Evolutionary conservation across 2,888 invertebrate species (phyloP), one percentile per base, ranked within the genome.

Genomic region (Erpobdella octoculata): DNA sequence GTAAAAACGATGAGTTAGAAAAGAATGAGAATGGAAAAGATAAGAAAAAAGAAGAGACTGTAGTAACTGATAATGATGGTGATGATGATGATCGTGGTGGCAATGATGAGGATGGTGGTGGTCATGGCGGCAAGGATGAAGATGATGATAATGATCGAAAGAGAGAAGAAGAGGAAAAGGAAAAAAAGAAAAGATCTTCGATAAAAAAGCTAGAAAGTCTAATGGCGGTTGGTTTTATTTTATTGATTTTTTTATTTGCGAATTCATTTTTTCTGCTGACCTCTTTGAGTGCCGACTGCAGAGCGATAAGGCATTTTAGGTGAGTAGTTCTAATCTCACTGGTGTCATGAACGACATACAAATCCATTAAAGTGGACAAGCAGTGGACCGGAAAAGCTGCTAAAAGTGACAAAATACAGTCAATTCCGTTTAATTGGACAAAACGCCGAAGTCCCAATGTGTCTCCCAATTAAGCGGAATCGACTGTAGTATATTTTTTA

Each of bases 81-180:
- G 33, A 28, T 35, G 33, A 62, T 9, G 33, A 62, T n/a, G n/a
- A 28, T 28, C 33, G 12, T 9, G 18, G 12, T n/a, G 62, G 33
- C 8, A 35, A 62, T 8, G 62, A 62, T 28, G 62, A 62, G n/a
- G 62, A 62, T 31, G 62, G 33, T 62, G 62, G 33, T 1, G 62
- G 18, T 1, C 31, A 35, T 5, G 35, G 4, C 4, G 62, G 9
- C 1, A 35, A 62, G 2, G 62, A 33, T 1, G 62, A 62, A 6
- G 62, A 62, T 31, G 59, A 59, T 5, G 5, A 46, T 2, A 18
- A 4, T 8, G 8, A 21, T 15, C 9, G 28, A 35, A 31, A 62
- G 31, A 9, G 31, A 8, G 31, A 62, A 35, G 35, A 6, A 8
- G 31, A 62, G 8, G 33, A 35, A 62, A 31, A 62, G 9, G 62